Evolutionary conservation across 2,888 invertebrate species (phyloP).

Genomic region (Leptopilina myrica): DNA sequence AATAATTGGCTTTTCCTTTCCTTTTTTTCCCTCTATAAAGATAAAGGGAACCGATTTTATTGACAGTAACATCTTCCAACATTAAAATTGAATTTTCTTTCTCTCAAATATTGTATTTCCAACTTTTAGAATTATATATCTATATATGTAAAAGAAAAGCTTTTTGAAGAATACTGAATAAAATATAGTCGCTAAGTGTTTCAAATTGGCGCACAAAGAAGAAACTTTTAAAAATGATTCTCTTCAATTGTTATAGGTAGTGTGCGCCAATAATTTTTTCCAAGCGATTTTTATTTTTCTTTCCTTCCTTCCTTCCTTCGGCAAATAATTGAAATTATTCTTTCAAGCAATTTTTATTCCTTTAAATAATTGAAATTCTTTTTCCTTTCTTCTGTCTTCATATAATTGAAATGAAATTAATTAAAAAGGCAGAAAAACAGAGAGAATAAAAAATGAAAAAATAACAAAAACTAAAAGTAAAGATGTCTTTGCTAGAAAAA

Average conservation of each 20-base stretch:
- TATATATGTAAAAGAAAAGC: not conserved
- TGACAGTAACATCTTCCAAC: conserved; percentile 19
- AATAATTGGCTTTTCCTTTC: not conserved
- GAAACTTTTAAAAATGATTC: not conserved
- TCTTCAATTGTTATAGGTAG: not conserved
- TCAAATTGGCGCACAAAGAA: not conserved
- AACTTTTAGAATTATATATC: conserved; percentile 21
- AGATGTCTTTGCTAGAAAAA: too few relatives aligned
- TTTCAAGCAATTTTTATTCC: too few relatives aligned
- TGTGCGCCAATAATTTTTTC: too few relatives aligned
- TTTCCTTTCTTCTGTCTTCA: too few relatives aligned
- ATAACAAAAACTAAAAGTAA: not conserved
- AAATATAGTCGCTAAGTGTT: not conserved
- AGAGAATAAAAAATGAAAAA: too few relatives aligned
- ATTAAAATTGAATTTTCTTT: conserved; percentile 19
- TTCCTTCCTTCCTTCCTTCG: too few relatives aligned
- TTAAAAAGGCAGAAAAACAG: too few relatives aligned
- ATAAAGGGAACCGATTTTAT: not conserved
- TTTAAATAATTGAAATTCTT: too few relatives aligned
- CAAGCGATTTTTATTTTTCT: too few relatives aligned
- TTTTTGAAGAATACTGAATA: not conserved
- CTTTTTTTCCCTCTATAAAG: too few relatives aligned
- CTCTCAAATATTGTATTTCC: conserved; percentile 11
- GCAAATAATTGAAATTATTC: too few relatives aligned
- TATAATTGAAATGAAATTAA: too few relatives aligned